A percentile compares a stretch with the other conserved stretches of the same genome.
These are phyloP conservation scores for Nemotelus pantherinus DNA, from an alignment of 2,888 invertebrate genomes.

Conservation along the genomic window DNA sequence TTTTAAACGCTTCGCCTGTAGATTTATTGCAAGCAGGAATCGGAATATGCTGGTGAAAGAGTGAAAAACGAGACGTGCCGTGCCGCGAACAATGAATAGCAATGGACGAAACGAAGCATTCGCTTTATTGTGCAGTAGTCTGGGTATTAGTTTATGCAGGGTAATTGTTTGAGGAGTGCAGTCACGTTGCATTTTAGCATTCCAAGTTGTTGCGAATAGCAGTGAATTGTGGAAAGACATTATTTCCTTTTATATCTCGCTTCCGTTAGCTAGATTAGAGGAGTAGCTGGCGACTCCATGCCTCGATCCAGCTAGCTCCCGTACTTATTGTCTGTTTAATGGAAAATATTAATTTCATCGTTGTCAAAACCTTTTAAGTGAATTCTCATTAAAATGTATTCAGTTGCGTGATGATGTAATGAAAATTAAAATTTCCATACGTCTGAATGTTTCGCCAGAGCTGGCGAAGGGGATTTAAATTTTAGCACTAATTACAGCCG, in stretches of 20 bases:
- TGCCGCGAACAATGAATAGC: no score
- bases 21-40: neutral
- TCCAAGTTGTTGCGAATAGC: neutral
- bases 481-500: no score
- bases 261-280: conserved; percentile 24
- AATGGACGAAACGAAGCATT: neutral
- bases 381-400: neutral
- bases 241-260: conserved; percentile 16
- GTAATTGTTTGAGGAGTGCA: conserved; percentile 20
- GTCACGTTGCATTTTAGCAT: neutral
- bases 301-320: neutral
- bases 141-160: conserved; percentile 6
- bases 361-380: conserved; percentile 19
- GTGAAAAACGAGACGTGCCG: no score
- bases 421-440: conserved; percentile 23
- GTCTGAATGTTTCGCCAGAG: neutral
- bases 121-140: neutral
- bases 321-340: neutral
- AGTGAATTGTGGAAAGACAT: conserved; percentile 16
- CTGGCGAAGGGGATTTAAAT: neutral
- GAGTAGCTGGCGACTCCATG: neutral
- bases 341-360: conserved; percentile 15
- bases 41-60: no score
- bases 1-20: conserved; percentile 4
- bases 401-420: conserved; percentile 3